These are phyloP conservation scores for Neolamprologus devosi DNA, from an alignment of 2,113 vertebrate genomes.

Conservation along the genomic window DNA sequence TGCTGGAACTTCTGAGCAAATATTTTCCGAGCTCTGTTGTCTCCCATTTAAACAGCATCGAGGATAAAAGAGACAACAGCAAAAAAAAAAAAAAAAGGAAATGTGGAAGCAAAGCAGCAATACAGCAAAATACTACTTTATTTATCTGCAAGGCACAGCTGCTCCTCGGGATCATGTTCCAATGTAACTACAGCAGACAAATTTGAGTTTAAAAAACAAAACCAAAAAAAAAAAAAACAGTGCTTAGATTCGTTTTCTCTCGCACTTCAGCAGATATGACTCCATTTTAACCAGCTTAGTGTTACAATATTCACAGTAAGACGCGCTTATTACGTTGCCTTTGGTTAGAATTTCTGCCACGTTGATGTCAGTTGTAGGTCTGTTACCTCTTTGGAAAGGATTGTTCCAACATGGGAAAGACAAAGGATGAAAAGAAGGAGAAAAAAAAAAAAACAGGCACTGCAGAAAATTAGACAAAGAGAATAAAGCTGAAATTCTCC, in stretches of 20 bases:
- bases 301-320: background rate
- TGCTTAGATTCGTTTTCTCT: background rate
- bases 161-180: conserved; percentile 19
- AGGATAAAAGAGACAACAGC: background rate
- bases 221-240: background rate
- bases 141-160: conserved; percentile 33
- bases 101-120: background rate
- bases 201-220: background rate
- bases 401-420: background rate
- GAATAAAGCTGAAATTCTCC: background rate
- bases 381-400: background rate
- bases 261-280: background rate
- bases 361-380: background rate
- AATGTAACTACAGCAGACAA: conserved; percentile 11
- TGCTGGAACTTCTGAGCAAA: background rate
- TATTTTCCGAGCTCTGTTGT: background rate
- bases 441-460: background rate
- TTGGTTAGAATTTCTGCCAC: background rate
- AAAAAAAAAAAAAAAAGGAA: background rate
- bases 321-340: background rate
- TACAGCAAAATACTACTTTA: conserved; percentile 18
- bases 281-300: background rate
- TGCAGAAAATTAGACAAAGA: background rate
- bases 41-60: background rate
- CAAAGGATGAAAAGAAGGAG: background rate